These are phyloP conservation scores for Sebastes trivittatus DNA, from an alignment of 2,797 vertebrate genomes.

Conservation along the genomic window DNA sequence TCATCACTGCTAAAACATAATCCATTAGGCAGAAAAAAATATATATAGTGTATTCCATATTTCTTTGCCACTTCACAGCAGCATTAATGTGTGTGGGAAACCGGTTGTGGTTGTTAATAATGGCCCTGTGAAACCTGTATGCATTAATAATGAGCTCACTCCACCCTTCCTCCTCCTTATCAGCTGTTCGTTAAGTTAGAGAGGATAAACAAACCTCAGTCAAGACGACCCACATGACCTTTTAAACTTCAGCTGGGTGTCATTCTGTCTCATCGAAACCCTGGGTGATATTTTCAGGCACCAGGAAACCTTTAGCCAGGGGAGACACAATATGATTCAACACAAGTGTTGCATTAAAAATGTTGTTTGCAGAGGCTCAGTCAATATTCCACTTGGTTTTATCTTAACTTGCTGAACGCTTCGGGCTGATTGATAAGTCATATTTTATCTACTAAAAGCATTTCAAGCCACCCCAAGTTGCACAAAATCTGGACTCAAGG, in stretches of 20 bases:
- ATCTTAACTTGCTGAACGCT: slow-evolving; percentile 48
- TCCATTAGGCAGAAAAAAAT: slow-evolving; percentile 1
- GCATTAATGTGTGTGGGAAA: slow-evolving; percentile 14
- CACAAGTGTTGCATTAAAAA: slow-evolving; percentile 38
- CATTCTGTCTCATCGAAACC: slow-evolving; percentile 1
- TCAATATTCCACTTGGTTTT: slow-evolving; percentile 60
- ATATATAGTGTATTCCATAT: neutral
- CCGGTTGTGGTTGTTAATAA: slow-evolving; percentile 32
- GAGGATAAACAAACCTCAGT: slow-evolving; percentile 49
- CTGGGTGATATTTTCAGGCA: slow-evolving; percentile 12
- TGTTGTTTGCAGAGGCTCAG: slow-evolving; percentile 32
- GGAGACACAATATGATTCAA: slow-evolving; percentile 27
- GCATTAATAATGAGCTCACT: slow-evolving; percentile 53
- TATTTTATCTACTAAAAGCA: slow-evolving; percentile 61
- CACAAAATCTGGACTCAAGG: slow-evolving; percentile 53
- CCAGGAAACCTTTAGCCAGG: slow-evolving; percentile 13
- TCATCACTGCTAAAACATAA: slow-evolving; percentile 3
- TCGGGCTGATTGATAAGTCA: slow-evolving; percentile 49
- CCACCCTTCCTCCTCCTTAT: slow-evolving; percentile 10
- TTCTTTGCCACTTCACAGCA: slow-evolving; percentile 6
- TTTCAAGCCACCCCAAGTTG: slow-evolving; percentile 39
- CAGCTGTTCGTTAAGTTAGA: slow-evolving; percentile 42
- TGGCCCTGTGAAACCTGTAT: slow-evolving; percentile 42
- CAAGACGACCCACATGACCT: slow-evolving; percentile 27
- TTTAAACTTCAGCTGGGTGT: slow-evolving; percentile 36